Evolutionary conservation across 2,113 vertebrate genomes (phyloP), one percentile per base, ranked within the genome.

Genomic region (Osmerus mordax): DNA sequence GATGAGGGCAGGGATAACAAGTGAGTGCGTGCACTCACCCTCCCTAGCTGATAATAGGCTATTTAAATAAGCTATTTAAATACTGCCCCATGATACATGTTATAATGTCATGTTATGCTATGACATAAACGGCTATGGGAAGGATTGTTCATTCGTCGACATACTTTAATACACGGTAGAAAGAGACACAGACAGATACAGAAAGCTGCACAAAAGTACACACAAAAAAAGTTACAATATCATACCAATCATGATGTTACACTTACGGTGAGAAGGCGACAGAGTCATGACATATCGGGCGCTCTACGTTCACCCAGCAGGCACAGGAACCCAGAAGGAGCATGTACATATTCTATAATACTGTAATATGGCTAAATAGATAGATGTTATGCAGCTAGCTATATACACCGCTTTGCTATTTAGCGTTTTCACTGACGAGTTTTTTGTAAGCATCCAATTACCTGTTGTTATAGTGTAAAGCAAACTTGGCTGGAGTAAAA

Each of bases 361-460:
- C 91, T 91, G 91, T 89, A 90, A 81, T 88, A 89, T 90, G 89
- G 88, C 86, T 90, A 91, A 87, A 92, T 90, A 90, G 88, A 85
- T 89, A 87, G 73, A 89, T 86, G 87, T 83, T 84, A 88, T 88
- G 87, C 88, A 84, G 82, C 83, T 88, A 89, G 41, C 41, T 47
- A 47, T 92, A 87, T 91, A 90, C 91, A 92, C 86, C 89, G 86
- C 84, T 84, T 83, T 87, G 87, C 88, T 90, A 86, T 88, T 87
- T 78, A 81, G 84, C 80, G 84, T 88, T 83, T 86, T 90, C 84
- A 91, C 83, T 81, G 88, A 83, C 85, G 86, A 84, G 85, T 89
- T 83, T 78, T 72, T 77, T 87, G 41, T 47, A 82, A 85, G 89
- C 90, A 91, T 89, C 81, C 86, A 87, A 83, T 84, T 74, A 12